Evolutionary conservation across 2,888 invertebrate species (phyloP).

Genomic region (Dryadula phaetusa): DNA sequence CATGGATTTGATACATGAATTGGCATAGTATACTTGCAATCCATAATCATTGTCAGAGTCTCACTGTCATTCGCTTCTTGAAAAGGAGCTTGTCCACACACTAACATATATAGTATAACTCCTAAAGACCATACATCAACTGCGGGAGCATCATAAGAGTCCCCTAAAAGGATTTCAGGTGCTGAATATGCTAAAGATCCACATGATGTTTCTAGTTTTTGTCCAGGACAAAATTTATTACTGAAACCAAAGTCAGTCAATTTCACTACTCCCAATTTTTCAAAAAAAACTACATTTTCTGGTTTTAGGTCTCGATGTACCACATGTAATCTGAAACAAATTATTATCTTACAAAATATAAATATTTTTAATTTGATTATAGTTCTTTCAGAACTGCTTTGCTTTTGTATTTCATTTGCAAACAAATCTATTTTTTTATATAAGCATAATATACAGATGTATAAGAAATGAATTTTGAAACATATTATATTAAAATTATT

Average conservation of each 20-base stretch:
- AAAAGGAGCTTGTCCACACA: slow-evolving; percentile 98
- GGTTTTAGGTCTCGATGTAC: slow-evolving; percentile 97
- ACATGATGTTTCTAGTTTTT: slow-evolving; percentile 98
- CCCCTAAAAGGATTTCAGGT: slow-evolving; percentile 98
- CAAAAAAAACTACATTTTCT: slow-evolving; percentile 99
- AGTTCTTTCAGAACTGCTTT: too few relatives aligned
- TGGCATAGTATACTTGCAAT: slow-evolving; percentile 98
- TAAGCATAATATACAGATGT: too few relatives aligned
- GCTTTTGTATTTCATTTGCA: too few relatives aligned
- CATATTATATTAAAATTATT: too few relatives aligned
- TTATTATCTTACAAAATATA: slow-evolving; percentile 7
- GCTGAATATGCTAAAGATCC: slow-evolving; percentile 99
- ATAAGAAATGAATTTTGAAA: too few relatives aligned
- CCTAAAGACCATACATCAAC: slow-evolving; percentile 99
- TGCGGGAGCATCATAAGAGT: slow-evolving; percentile 99
- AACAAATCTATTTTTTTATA: too few relatives aligned
- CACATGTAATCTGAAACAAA: slow-evolving; percentile 83
- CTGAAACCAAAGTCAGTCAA: slow-evolving; percentile 99
- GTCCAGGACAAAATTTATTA: slow-evolving; percentile 97
- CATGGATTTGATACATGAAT: slow-evolving; percentile 94
- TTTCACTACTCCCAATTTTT: slow-evolving; percentile 98
- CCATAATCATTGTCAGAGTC: slow-evolving; percentile 99
- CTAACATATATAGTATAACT: slow-evolving; percentile 99
- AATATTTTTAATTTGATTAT: too few relatives aligned
- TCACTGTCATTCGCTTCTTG: slow-evolving; percentile 99